Evolutionary conservation across 2,113 vertebrate genomes (phyloP), one percentile per base, ranked within the genome.

Genomic region (Drymodes brunneopygia): DNA sequence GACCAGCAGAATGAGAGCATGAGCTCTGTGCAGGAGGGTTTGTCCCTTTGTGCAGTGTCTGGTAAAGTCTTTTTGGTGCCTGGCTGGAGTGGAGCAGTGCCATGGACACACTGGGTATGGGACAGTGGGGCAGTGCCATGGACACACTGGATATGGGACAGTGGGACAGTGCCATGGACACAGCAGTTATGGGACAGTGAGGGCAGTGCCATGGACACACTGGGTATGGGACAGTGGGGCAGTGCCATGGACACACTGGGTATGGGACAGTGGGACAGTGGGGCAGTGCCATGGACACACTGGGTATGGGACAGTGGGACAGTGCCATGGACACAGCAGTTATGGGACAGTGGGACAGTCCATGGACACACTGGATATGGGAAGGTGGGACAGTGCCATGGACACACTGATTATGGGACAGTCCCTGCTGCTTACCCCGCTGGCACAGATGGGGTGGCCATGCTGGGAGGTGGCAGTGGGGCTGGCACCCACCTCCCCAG

Each of bases 381-480:
- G 40, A 8, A 10, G 22, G 20, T 29, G 40, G 44, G 31, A 22
- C 53, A 48, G 42, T 62, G 64, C 72, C 48, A 7, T 17, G 40
- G 48, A 12, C 15, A 38, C 33, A 36, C 5, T 6, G 7, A 9
- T 33, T 40, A 3, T 13, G 15, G 65, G 47, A 5, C 81, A 47
- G 51, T 70, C 16, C 31, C 47, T 57, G 57, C 13, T 91, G 47
- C 12, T 66, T 28, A 2, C 38, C 36, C 23, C 18, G 0, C 45
- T 67, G 64, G 36, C 58, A 25, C 23, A 21, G 8, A 16, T 0
- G 0, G 27, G 12, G 4, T 65, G 66, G 15, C 10, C 33, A 51
- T 15, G 8, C 53, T 33, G 54, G 20, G 23, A 35, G 31, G 17
- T 28, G 60, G 19, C 35, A 38, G 10, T n/a, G 57, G 64, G 36